Conservation (phyloP, 2,113 vertebrate genomes). For the Trochalopteron elliotii region DNA sequence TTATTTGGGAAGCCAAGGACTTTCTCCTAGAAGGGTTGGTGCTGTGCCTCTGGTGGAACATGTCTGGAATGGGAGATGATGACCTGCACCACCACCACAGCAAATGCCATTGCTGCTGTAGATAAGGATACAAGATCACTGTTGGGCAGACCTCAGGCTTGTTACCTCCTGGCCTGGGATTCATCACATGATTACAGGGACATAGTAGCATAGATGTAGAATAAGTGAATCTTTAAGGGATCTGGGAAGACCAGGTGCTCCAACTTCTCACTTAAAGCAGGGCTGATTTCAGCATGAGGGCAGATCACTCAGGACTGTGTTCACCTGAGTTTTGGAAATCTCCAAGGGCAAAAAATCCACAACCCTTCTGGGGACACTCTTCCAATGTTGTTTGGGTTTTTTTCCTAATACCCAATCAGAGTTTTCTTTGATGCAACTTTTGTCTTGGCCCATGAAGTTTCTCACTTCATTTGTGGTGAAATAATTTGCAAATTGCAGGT, state of each 20-base stretch:
- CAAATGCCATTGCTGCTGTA: neutral
- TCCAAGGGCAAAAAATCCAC: neutral
- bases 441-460: neutral
- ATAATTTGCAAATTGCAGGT: neutral
- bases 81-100: neutral
- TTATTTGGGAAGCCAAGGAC: neutral
- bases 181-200: neutral
- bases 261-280: neutral
- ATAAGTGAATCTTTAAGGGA: neutral
- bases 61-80: fast-evolving
- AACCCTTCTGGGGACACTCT: neutral
- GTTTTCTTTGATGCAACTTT: neutral
- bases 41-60: neutral
- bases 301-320: neutral
- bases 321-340: neutral
- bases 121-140: fast-evolving
- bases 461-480: neutral
- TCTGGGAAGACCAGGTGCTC: neutral
- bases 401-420: neutral
- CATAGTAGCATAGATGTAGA: neutral
- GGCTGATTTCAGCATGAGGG: neutral
- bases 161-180: neutral
- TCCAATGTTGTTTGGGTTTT: neutral
- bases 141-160: neutral
- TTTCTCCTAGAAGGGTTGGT: neutral